A percentile compares a stretch with the other conserved stretches of the same genome.
phyloP scores from a whole-genome alignment of 2,113 vertebrate species.

The Canis aureus region DNA sequence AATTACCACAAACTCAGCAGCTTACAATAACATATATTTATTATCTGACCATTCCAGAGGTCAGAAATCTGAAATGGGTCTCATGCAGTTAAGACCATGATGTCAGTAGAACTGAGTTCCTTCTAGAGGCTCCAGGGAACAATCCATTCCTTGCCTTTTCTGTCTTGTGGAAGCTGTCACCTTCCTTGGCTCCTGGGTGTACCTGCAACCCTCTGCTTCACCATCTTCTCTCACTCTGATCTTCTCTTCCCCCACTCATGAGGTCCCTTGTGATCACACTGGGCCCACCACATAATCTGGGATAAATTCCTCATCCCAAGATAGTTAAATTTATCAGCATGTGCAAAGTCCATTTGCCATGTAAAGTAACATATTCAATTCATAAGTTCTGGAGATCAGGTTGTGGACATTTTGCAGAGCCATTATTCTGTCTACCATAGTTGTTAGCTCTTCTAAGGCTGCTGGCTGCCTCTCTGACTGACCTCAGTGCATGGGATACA shows the following conservation, averaged over 20 bases:
- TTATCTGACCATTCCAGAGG: neutral
- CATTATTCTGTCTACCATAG: neutral
- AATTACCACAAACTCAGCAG: neutral
- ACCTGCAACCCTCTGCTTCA: too few species aligned
- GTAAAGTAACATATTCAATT: accelerated
- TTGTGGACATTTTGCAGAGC: too few species aligned
- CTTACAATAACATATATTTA: neutral
- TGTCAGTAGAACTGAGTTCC: neutral
- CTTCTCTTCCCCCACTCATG: neutral
- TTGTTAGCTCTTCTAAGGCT: neutral
- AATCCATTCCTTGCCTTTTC: neutral
- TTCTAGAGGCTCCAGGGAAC: neutral
- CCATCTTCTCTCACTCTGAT: neutral
- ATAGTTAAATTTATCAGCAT: neutral
- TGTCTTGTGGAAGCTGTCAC: neutral
- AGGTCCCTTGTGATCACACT: neutral
- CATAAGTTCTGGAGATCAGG: neutral
- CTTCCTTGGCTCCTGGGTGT: too few species aligned
- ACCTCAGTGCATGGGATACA: too few species aligned
- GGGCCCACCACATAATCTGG: too few species aligned
- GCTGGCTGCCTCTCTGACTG: neutral
- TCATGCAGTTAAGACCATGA: too few species aligned
- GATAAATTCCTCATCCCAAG: neutral
- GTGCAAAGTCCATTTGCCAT: neutral
- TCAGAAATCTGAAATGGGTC: neutral